These are phyloP conservation scores for Drosophila atripex DNA, from an alignment of 2,888 invertebrate genomes.

Conservation along the genomic window DNA sequence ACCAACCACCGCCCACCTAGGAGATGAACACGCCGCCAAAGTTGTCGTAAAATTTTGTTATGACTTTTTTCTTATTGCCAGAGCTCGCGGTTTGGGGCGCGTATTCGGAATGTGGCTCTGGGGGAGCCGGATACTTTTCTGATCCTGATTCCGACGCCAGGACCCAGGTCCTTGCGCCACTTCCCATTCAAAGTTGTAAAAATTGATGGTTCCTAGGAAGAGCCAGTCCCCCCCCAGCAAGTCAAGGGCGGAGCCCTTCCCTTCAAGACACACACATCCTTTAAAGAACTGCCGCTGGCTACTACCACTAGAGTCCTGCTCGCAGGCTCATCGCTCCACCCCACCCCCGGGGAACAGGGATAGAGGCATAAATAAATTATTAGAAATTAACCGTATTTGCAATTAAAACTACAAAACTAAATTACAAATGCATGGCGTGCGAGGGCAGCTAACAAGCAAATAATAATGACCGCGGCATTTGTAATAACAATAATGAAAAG, in stretches of 20 bases:
- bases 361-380: conserved; percentile 67
- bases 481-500: conserved; percentile 78
- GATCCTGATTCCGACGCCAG: background rate
- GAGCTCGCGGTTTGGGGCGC: conserved; percentile 24
- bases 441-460: conserved; percentile 65
- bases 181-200: conserved; percentile 78
- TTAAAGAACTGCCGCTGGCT: no score
- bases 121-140: conserved; percentile 5
- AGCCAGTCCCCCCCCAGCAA: no score
- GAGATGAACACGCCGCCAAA: conserved; percentile 75
- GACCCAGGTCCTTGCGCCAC: conserved; percentile 39
- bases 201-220: conserved; percentile 63
- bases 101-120: conserved; percentile 60
- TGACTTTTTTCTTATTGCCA: conserved; percentile 79
- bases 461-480: conserved; percentile 75
- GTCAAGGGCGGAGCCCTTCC: no score
- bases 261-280: no score
- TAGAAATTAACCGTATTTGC: conserved; percentile 73
- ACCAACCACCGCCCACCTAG: conserved; percentile 4
- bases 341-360: conserved; percentile 1
- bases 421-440: conserved; percentile 77
- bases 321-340: no score
- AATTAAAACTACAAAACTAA: conserved; percentile 79
- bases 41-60: conserved; percentile 81
- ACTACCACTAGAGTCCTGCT: no score